Conservation (phyloP, 2,888 invertebrate species). For the Parascotia fuliginaria region DNA sequence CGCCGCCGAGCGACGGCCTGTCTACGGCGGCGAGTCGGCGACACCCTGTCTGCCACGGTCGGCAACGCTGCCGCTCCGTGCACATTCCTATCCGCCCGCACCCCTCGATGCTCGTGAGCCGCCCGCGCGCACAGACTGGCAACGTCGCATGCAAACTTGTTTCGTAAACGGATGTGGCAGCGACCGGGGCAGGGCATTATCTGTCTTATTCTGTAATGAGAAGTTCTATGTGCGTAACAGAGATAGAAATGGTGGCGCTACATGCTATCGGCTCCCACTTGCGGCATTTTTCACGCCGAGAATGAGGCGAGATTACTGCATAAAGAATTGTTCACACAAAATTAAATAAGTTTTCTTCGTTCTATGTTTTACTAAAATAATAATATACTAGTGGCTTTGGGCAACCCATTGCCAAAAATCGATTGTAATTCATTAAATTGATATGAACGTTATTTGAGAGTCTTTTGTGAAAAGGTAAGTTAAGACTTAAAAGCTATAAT, state of each 20-base stretch:
- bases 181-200: slow-evolving; percentile 77
- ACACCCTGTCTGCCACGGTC: slow-evolving; percentile 97
- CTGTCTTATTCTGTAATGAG: slow-evolving; percentile 59
- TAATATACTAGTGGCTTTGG: too few species aligned
- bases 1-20: slow-evolving; percentile 90
- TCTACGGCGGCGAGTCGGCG: slow-evolving; percentile 94
- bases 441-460: too few species aligned
- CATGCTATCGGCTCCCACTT: slow-evolving; percentile 87
- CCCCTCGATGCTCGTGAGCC: slow-evolving; percentile 73
- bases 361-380: not conserved
- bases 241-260: slow-evolving; percentile 82
- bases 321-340: slow-evolving; percentile 73
- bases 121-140: slow-evolving; percentile 79
- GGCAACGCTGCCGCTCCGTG: slow-evolving; percentile 88
- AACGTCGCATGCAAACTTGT: slow-evolving; percentile 88
- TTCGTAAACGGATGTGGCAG: slow-evolving; percentile 90
- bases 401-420: too few species aligned
- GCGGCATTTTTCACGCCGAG: slow-evolving; percentile 88
- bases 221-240: slow-evolving; percentile 49
- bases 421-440: too few species aligned
- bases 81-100: slow-evolving; percentile 84
- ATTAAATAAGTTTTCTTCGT: not conserved
- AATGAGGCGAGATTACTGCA: slow-evolving; percentile 88
- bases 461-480: too few species aligned
- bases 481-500: too few species aligned